Evolutionary conservation across 2,113 vertebrate species (phyloP).

Genomic region (Dasypus novemcinctus): DNA sequence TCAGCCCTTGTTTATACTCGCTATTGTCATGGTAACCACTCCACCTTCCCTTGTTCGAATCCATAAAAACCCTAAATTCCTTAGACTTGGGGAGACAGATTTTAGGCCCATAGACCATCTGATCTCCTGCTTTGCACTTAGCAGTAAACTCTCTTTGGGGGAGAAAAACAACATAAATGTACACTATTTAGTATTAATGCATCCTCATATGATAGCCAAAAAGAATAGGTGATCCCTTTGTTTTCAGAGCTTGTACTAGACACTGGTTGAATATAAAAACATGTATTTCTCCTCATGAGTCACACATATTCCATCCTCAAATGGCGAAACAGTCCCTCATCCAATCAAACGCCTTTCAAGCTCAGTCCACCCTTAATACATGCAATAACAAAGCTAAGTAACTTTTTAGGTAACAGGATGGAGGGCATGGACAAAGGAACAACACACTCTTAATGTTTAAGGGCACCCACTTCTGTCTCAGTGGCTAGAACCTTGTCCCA

Average conservation of each 20-base stretch:
- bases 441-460: neutral
- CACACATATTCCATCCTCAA: constrained; percentile 49
- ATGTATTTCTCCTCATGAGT: constrained; percentile 1
- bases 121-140: no score
- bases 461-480: neutral
- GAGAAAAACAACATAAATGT: neutral
- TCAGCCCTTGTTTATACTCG: no score
- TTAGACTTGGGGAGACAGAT: no score
- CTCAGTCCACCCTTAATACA: neutral
- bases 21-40: no score
- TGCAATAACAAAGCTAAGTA: constrained; percentile 15
- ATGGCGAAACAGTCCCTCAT: constrained; percentile 9
- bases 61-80: no score
- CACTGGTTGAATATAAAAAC: constrained; percentile 54
- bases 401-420: neutral
- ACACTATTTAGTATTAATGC: constrained; percentile 42
- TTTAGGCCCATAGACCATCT: no score
- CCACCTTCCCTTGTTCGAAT: no score
- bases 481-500: neutral
- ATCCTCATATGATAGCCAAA: constrained; percentile 38
- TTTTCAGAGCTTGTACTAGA: constrained; percentile 48
- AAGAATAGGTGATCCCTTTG: constrained; percentile 18
- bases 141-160: no score
- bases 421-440: constrained; percentile 34
- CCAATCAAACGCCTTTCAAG: constrained; percentile 16